Base-by-base conservation (phyloP, 2,113 vertebrate genomes). In the Micromys minutus region DNA sequence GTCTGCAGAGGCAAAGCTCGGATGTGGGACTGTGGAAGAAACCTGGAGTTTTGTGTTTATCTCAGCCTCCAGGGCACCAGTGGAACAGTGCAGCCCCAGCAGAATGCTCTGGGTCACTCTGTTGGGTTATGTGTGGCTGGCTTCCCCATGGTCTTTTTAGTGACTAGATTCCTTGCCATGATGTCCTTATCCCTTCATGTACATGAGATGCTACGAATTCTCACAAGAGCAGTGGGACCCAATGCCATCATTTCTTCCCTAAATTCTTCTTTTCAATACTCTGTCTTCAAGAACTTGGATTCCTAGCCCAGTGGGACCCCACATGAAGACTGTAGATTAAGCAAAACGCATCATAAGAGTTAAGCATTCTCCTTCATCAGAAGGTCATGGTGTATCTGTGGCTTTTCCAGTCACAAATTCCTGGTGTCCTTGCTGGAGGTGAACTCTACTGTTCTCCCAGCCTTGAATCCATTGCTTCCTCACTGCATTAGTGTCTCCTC, bases 1-100 rank as follows among this genome's bases (percentile, higher is more conserved):
- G 45, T 3, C 39, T 19, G 8, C 4, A 39, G 47, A 57, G 7
- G 8, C 0, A 0, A 55, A 15, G 26, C 52, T 57, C 11, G n/a
- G 3, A 31, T 7, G 9, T n/a, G 45, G 45, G 29, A 0, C 42
- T 55, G 7, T 0, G n/a, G n/a, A 75, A n/a, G 47, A 47, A 9
- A 47, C 10, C 34, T n/a, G 39, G 47, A 0, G 11, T 84, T 65
- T 80, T 42, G 5, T 11, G 61, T 39, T 15, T 1, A 8, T 34
- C 31, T 86, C 19, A 3, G 1, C 5, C 34, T 12, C 2, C 42
- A 4, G 0, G 17, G 4, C 55, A 47, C 45, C 47, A 17, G 5
- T 5, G 57, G 31, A 26, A 21, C 7, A 12, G 3, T 39, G 57
- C 26, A 50, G 39, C 16, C 0, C 16, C 12, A 9, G 29, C 0